Evolutionary conservation across 2,888 invertebrate genomes (phyloP), one percentile per base, ranked within the genome.

Genomic region (Meteorus colon): DNA sequence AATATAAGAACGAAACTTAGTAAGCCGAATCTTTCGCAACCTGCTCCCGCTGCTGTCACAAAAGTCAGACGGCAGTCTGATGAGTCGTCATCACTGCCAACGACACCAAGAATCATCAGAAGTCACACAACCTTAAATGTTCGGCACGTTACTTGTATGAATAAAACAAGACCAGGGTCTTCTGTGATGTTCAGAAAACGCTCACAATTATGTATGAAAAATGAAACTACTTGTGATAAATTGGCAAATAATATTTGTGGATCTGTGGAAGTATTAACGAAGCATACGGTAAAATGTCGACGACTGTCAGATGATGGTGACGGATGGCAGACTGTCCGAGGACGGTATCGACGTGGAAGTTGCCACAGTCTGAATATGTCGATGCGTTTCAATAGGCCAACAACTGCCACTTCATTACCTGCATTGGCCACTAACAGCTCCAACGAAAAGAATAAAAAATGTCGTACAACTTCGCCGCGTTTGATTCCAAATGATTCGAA

Each of bases 271-370:
- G 85, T 83, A 81, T 87, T 77, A 3, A 83, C 77, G 66, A 85
- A 79, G 86, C 89, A 74, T 55, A 76, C 78, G 75, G 86, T 16
- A 83, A 83, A 76, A 87, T 87, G 55, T 85, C 90, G 82, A 89
- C 0, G 90, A 90, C 75, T 87, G 81, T 83, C 80, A 86, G 84
- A 86, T 75, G 85, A 88, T 68, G 80, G 78, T 19, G 96, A 96
- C 81, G 98, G 97, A 0, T 98, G 97, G 98, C 92, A 97, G 79
- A 97, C 96, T 0, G 98, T 98, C 0, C 94, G 96, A 84, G 94
- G 95, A 66, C 92, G 94, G 55, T 92, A 91, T 1, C 91, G 96
- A 34, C 91, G 94, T 68, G 92, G 92, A 0, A 94, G 94, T 86
- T 92, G 93, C 19, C 93, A 94, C 76, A 90, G 90, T 82, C 89